Conservation (phyloP, 2,797 vertebrate genomes). For the Mus spretus region DNA sequence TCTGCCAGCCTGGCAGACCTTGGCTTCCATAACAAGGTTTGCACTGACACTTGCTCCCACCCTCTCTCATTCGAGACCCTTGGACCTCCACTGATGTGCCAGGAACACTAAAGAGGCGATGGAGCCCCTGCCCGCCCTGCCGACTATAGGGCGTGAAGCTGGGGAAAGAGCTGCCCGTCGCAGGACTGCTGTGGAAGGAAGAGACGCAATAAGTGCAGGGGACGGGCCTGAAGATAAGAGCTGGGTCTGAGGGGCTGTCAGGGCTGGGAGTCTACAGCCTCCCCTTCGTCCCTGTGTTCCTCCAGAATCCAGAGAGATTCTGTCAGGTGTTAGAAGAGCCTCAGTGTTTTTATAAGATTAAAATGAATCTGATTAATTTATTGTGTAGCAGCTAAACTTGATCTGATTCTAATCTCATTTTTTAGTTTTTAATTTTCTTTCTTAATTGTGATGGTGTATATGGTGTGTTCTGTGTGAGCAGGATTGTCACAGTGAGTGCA, state of each 20-base stretch:
- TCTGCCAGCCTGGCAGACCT: not conserved
- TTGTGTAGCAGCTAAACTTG: not conserved
- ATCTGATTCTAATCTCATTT: conserved; percentile 11
- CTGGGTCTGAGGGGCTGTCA: not conserved
- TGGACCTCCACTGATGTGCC: not conserved
- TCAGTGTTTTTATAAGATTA: not conserved
- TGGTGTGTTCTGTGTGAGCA: not conserved
- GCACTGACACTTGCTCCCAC: not conserved
- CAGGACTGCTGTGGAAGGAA: not conserved
- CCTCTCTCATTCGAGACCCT: not conserved
- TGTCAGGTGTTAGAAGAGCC: not conserved
- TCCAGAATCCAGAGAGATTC: not conserved
- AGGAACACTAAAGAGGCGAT: too few relatives aligned
- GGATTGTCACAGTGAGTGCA: too few relatives aligned
- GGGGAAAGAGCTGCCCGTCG: not conserved
- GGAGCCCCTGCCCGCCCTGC: not conserved
- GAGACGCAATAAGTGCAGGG: not conserved
- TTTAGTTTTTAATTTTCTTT: conserved; percentile 25
- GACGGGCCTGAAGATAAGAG: not conserved
- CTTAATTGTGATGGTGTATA: not conserved
- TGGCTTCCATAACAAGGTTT: not conserved
- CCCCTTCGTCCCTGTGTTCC: not conserved
- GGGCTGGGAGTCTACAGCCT: not conserved
- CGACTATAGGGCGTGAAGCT: not conserved
- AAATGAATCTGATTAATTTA: not conserved